Evolutionary conservation across 2,888 invertebrate species (phyloP), one percentile per base, ranked within the genome.

Genomic region (Magallana nippona): DNA sequence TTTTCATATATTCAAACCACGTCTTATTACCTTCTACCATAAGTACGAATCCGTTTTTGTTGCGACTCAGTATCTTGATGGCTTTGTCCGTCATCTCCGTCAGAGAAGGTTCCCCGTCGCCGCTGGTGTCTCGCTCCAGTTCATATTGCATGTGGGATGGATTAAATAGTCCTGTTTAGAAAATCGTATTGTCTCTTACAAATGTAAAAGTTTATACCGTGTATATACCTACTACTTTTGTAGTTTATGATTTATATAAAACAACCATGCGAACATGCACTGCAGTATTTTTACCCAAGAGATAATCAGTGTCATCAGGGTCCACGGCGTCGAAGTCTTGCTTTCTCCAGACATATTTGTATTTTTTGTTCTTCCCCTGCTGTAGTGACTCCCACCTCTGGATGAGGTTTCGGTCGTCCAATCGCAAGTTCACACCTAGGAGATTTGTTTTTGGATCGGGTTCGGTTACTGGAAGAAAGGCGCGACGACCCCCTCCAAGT

Each of bases 71-170:
- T 22, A 97, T 95, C 89, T 96, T 95, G 82, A 98, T 96, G 0
- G 98, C 97, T 79, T 95, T 96, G 89, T 95, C 95, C 0, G 97
- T 96, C 97, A 98, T 97, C 93, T 97, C 97, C 84, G 95, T 95
- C n/a, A 98, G 93, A 0, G 96, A 96, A 0, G 98, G 98, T 85
- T 96, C 96, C 8, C 89, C n/a, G 2, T 19, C 3, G 0, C 92
- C 62, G 95, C 96, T 0, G 3, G 83, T 56, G 89, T 96, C 84
- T 56, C 94, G 86, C 10, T 94, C 96, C 84, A 96, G 91, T 87
- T 97, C 96, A 93, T 96, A 98, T 10, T 96, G 95, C 96, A 97
- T 95, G 91, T 97, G 96, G 86, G 95, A 95, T 22, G 86, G 86
- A 62, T 89, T 89, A 83, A 94, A 93, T 71, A 94, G 83, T 58